Conservation (phyloP, 2,888 invertebrate species). For the Phortica okadai region DNA sequence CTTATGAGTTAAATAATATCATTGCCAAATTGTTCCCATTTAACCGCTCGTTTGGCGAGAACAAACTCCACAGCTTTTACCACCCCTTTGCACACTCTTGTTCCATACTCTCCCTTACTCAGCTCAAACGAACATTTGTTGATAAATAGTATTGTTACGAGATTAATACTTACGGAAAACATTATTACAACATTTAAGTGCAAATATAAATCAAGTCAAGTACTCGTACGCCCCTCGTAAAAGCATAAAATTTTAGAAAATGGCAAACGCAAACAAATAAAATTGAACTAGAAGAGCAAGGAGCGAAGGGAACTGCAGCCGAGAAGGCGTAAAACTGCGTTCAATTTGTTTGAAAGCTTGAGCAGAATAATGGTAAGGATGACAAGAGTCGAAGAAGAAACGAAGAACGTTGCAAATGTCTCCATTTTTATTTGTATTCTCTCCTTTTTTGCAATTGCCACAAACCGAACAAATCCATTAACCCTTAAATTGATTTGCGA, state of each 20-base stretch:
- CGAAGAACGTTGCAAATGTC: not conserved
- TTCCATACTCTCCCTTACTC: not conserved
- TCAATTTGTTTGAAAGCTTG: slow-evolving; percentile 7
- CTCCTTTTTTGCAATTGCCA: not conserved
- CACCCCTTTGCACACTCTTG: not conserved
- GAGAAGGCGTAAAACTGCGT: not conserved
- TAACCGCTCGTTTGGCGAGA: slow-evolving; percentile 22
- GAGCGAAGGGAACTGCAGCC: not conserved
- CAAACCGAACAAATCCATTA: slow-evolving; percentile 24
- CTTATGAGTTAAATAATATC: slow-evolving; percentile 67
- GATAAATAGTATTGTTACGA: slow-evolving; percentile 59
- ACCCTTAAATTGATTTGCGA: slow-evolving; percentile 8
- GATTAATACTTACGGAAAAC: slow-evolving; percentile 63
- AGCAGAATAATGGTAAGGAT: not conserved
- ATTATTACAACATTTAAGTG: slow-evolving; percentile 54
- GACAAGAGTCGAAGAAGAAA: not conserved
- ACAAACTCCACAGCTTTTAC: slow-evolving; percentile 5
- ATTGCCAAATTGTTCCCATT: slow-evolving; percentile 66
- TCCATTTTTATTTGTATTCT: not conserved
- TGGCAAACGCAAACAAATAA: not conserved
- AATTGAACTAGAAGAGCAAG: not conserved
- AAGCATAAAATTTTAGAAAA: not conserved
- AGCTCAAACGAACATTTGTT: slow-evolving; percentile 63
- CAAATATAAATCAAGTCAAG: slow-evolving; percentile 61
- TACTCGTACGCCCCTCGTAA: not conserved